Evolutionary conservation across 2,888 invertebrate genomes (phyloP), one percentile per base, ranked within the genome.

Genomic region (Trachelus tabidus): DNA sequence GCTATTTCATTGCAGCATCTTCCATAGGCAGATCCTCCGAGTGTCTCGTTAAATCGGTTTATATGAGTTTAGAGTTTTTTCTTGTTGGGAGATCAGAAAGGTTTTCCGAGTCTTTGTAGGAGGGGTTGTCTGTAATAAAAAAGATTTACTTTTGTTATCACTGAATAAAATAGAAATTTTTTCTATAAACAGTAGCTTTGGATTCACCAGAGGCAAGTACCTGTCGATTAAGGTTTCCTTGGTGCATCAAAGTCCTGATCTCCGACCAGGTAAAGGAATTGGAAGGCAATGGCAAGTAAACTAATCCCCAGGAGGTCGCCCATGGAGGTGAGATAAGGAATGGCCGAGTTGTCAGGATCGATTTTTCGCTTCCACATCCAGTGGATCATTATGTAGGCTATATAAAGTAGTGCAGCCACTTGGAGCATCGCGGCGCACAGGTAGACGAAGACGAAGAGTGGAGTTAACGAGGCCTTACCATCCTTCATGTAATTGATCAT

Each of bases 241-340:
- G 85, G 84, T 78, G 83, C 84, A 77, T 90, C 91, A 80, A 91
- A 91, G 83, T 93, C 93, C 86, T 93, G 92, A 88, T 94, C 94
- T 37, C 93, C 93, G 77, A 94, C 93, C 80, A 94, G 91, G 88
- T 93, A 94, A 79, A 94, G 92, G 88, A 94, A 93, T 89, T 94
- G 93, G 87, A 95, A 95, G 81, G 94, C 94, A 80, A 94, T 92
- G 34, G 94, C 94, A 80, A 95, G 91, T 76, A 95, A 92, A 76
- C 94, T 94, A 82, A 96, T 96, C 69, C 96, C 96, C 35, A 96
- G 92, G 30, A 97, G 93, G 91, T 97, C 97, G 35, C 96, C 96
- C 85, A 96, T 92, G 11, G 96, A 95, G 15, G 96, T 96, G 84
- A 96, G 91, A 90, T 96, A 96, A 33, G 96, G 96, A 87, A 96